These are phyloP conservation scores for Etheostoma perlongum DNA, from an alignment of 2,797 vertebrate genomes.

Conservation along the genomic window DNA sequence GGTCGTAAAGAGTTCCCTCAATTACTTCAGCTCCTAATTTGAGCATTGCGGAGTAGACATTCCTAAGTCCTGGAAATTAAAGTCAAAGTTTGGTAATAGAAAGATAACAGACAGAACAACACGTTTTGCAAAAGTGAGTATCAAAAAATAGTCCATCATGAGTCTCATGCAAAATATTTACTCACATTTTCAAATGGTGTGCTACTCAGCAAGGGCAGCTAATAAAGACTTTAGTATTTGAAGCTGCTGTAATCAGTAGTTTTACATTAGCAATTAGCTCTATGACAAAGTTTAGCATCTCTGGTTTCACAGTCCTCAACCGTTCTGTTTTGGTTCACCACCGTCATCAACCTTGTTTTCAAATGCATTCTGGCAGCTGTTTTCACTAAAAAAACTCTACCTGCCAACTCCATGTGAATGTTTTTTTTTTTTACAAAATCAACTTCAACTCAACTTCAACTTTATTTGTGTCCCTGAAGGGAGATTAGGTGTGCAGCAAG, in stretches of 20 bases:
- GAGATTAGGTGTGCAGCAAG: too few relatives aligned
- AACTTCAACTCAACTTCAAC: too few relatives aligned
- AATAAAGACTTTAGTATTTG: background rate
- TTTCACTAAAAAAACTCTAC: background rate
- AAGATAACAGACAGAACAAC: background rate
- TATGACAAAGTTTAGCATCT: background rate
- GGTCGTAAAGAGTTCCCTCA: constrained; percentile 22
- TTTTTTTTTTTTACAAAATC: background rate
- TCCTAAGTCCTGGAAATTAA: background rate
- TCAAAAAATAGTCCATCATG: background rate
- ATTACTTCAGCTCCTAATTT: constrained; percentile 13
- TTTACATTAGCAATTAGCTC: background rate
- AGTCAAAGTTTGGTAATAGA: background rate
- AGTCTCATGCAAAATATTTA: background rate
- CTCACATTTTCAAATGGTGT: background rate
- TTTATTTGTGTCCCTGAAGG: too few relatives aligned
- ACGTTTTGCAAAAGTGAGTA: background rate
- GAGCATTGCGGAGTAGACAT: constrained; percentile 10
- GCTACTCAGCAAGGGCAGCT: too few relatives aligned
- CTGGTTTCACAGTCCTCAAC: background rate
- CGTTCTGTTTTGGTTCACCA: background rate
- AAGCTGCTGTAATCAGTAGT: background rate
- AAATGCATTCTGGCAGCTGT: background rate
- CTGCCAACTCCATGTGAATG: background rate
- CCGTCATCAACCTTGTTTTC: background rate